Evolutionary conservation across 1,140 invertebrate genomes (phyloP).

Genomic region (Mya arenaria): DNA sequence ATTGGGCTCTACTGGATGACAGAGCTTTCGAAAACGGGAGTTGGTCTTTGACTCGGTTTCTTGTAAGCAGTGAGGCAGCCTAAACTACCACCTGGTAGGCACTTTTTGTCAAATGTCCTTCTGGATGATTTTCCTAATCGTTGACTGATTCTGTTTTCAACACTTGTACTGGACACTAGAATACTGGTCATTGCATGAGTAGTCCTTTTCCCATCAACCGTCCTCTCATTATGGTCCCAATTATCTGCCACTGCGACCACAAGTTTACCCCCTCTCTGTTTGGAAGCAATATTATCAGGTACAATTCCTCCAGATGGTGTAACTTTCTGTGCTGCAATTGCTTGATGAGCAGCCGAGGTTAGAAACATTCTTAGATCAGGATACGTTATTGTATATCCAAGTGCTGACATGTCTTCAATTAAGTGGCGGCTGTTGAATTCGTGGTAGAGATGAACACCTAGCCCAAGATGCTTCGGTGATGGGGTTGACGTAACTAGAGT

Average conservation of each 20-base stretch:
- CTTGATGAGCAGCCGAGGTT: no score
- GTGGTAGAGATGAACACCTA: no score
- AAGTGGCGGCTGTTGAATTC: no score
- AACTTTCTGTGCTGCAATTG: no score
- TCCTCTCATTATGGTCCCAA: slow-evolving; percentile 46
- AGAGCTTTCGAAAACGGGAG: background rate
- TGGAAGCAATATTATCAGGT: background rate
- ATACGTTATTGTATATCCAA: no score
- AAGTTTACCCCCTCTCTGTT: background rate
- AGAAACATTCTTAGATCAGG: no score
- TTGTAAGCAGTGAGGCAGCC: background rate
- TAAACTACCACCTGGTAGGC: background rate
- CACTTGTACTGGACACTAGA: slow-evolving; percentile 3
- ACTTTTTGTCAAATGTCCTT: background rate
- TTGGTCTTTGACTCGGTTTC: background rate
- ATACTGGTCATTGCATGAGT: slow-evolving; percentile 48
- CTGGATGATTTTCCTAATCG: background rate
- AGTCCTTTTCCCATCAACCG: slow-evolving; percentile 30
- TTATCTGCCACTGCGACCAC: slow-evolving; percentile 22
- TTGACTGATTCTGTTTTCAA: background rate
- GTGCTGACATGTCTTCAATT: no score
- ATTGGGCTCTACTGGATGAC: background rate
- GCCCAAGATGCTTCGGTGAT: no score
- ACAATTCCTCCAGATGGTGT: no score
- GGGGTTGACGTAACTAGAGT: no score